phyloP scores from a whole-genome alignment of 2,113 vertebrate genomes.

The Cochlearius cochlearius region DNA sequence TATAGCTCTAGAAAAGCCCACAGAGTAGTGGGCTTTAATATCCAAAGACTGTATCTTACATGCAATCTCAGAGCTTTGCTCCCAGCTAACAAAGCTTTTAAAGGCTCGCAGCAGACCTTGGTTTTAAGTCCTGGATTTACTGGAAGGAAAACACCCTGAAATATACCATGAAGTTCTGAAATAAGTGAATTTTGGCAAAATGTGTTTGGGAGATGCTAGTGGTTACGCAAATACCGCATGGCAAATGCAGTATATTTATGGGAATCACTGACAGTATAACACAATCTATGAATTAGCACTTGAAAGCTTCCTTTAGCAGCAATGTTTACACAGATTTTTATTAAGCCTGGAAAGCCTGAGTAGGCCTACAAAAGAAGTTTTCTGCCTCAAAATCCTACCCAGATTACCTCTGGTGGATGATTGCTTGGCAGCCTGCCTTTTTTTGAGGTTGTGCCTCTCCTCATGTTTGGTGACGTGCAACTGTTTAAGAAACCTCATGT shows the following conservation, averaged over 20 bases:
- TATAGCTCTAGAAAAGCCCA: not conserved
- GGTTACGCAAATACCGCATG: not conserved
- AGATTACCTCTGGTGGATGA: not conserved
- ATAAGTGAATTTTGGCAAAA: not conserved
- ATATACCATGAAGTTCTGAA: not conserved
- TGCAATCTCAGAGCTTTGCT: not conserved
- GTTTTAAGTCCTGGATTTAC: not conserved
- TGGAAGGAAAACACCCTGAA: not conserved
- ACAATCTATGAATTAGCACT: not conserved
- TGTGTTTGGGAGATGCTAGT: not conserved
- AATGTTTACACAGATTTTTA: not conserved
- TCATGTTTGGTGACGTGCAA: not conserved
- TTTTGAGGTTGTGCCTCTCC: not conserved
- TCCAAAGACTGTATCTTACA: not conserved
- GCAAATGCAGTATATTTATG: not conserved
- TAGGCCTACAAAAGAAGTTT: not conserved
- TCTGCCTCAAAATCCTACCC: not conserved
- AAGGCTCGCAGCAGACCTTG: not conserved
- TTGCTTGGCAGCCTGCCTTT: not conserved
- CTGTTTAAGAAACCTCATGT: not conserved
- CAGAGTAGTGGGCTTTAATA: not conserved
- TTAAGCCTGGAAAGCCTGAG: not conserved
- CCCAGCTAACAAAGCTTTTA: not conserved
- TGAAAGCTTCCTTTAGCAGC: not conserved
- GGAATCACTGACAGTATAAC: not conserved